Base-by-base conservation (phyloP, 2,797 vertebrate species). In the Picus viridis region DNA sequence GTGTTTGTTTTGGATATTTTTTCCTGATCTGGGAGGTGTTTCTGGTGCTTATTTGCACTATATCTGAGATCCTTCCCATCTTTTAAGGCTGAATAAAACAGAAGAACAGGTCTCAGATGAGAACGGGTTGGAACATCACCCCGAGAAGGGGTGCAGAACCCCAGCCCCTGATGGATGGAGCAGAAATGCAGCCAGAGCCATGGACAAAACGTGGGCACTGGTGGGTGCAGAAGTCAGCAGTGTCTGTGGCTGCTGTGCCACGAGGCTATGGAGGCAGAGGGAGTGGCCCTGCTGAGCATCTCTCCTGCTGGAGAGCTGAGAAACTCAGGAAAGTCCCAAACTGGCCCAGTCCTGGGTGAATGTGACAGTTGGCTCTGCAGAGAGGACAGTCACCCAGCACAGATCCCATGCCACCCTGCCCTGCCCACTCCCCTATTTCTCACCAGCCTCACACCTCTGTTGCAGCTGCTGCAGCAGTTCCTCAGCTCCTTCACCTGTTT, bases 211-310 rank as follows among this genome's bases (percentile, higher is more conserved):
- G 4, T 4, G 45, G 15, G 17, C 51, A 51, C 4, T 0, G 0
- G 20, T 0, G 1, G 79, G 2, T 11, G 51, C 74, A 49, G 80
- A 54, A 70, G 36, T 29, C 49, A 11, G 4, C 16, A 0, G 34
- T 17, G 41, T 8, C 47, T 1, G 0, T 4, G 26, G 15, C 8
- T 0, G 1, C 23, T 3, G 22, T 17, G 79, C 78, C 3, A 1
- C 2, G 2, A 45, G 22, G 53, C 72, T 58, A 67, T 47, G 18
- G 54, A 39, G 43, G 41, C 3, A 2, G 14, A 9, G 27, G 22
- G 30, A 18, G 12, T 10, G 62, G 20, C 30, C 13, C 47, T 14
- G 41, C 68, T 24, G 47, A 61, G 47, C 61, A 49, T 13, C 8
- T 0, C 45, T 8, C 20, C 63, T n/a, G 22, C 45, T 51, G 29